Percentiles rank a stretch among this genome's conserved stretches.
Conservation (phyloP, 64 coral and sea anemone species). For the Acropora tenuis region DNA sequence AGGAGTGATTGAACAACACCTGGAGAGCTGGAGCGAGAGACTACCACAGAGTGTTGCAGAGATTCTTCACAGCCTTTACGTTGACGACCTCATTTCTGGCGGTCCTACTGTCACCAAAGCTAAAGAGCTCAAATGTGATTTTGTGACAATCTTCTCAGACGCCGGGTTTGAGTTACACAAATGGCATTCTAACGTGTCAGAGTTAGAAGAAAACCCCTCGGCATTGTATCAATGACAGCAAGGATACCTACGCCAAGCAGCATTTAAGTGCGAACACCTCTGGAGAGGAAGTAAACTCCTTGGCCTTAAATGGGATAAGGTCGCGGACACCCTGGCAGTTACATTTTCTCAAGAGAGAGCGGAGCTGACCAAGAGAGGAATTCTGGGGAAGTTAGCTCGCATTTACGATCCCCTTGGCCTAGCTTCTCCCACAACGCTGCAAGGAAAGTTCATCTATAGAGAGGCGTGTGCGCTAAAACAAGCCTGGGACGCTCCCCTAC, state of each 20-base stretch:
- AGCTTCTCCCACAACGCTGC: conserved; percentile 14
- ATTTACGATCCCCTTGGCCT: conserved; percentile 42
- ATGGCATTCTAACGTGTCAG: conserved; percentile 33
- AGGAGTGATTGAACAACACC: conserved; percentile 43
- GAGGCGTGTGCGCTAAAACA: conserved; percentile 10
- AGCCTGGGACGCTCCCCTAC: conserved; percentile 25
- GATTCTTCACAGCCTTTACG: conserved; percentile 33
- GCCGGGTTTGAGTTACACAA: conserved; percentile 35
- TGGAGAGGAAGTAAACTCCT: conserved; percentile 23
- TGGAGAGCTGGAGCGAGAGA: conserved; percentile 25
- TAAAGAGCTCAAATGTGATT: conserved; percentile 24
- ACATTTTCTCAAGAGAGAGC: neutral
- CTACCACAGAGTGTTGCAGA: conserved; percentile 33
- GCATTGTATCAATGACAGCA: neutral
- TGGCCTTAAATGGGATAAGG: conserved; percentile 39
- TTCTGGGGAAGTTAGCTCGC: conserved; percentile 36
- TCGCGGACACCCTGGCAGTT: neutral
- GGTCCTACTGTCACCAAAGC: conserved; percentile 34
- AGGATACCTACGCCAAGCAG: conserved; percentile 40
- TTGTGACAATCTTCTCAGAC: conserved; percentile 15
- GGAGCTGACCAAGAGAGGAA: conserved; percentile 25
- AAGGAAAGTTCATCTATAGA: conserved; percentile 24
- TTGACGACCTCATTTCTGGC: conserved; percentile 35
- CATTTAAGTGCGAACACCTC: neutral
- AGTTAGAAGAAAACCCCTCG: neutral